Evolutionary conservation across 2,797 vertebrate genomes (phyloP).

Genomic region (Manis pentadactyla): DNA sequence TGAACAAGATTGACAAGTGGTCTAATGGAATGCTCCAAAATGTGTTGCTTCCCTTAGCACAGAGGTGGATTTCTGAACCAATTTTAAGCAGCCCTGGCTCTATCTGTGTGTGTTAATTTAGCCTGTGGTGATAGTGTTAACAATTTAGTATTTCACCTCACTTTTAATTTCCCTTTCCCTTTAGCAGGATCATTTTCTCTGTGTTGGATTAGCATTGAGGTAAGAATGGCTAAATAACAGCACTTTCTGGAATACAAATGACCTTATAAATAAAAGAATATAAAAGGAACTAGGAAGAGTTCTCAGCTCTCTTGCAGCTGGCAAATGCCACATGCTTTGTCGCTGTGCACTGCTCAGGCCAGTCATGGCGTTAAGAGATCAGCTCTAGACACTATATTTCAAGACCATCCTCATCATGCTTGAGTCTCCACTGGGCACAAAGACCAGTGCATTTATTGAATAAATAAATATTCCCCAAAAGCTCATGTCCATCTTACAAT

Average conservation of each 20-base stretch:
- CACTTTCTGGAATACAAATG: slow-evolving; percentile 67
- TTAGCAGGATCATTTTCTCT: slow-evolving; percentile 72
- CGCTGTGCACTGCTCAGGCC: background rate
- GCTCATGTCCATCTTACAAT: background rate
- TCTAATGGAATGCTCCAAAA: slow-evolving; percentile 8
- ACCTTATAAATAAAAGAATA: slow-evolving; percentile 46
- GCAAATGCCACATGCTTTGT: background rate
- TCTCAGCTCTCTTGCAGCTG: background rate
- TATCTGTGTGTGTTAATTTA: slow-evolving; percentile 40
- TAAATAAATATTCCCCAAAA: background rate
- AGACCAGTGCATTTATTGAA: background rate
- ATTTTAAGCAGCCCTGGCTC: background rate
- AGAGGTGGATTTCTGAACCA: slow-evolving; percentile 33
- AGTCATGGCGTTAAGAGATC: background rate
- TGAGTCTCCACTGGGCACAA: background rate
- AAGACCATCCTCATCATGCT: background rate
- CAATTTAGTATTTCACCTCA: slow-evolving; percentile 60
- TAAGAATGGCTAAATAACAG: slow-evolving; percentile 70
- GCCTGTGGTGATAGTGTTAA: slow-evolving; percentile 32
- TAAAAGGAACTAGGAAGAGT: background rate
- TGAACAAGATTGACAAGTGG: background rate
- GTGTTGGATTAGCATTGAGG: slow-evolving; percentile 52
- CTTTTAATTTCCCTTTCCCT: slow-evolving; percentile 68
- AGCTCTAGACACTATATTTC: background rate
- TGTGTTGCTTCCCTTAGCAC: background rate